A percentile compares a stretch with the other conserved stretches of the same genome.
These are phyloP conservation scores for Tetranychus urticae DNA, from an alignment of 1,140 invertebrate species.

Conservation along the genomic window DNA sequence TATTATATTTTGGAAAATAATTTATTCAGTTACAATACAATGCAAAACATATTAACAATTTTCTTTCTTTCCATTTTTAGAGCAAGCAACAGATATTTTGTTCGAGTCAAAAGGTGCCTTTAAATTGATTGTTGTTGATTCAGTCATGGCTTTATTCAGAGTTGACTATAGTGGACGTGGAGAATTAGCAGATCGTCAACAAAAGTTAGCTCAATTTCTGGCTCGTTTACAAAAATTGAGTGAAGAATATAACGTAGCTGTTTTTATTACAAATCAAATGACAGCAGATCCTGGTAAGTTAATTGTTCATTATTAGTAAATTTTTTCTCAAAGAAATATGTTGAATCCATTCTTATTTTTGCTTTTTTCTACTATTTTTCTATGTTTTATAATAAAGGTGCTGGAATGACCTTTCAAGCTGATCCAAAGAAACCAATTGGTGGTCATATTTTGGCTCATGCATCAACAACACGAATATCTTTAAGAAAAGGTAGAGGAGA, in stretches of 20 bases:
- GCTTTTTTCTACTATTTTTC: neutral
- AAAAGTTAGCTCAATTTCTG: slow-evolving; percentile 50
- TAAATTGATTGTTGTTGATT: slow-evolving; percentile 40
- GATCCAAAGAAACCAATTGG: slow-evolving; percentile 60
- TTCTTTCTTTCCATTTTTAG: neutral
- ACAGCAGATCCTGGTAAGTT: slow-evolving; percentile 41
- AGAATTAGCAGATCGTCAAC: slow-evolving; percentile 51
- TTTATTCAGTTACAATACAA: neutral
- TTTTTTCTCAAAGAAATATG: slow-evolving; percentile 27
- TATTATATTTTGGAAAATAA: neutral
- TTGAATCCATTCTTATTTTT: neutral
- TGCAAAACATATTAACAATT: neutral
- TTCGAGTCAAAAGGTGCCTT: slow-evolving; percentile 54
- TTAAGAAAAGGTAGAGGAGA: slow-evolving; percentile 47
- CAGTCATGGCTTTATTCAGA: slow-evolving; percentile 53
- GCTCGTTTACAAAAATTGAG: slow-evolving; percentile 49
- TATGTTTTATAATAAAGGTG: neutral
- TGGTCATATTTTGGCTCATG: slow-evolving; percentile 55
- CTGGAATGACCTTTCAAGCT: slow-evolving; percentile 26
- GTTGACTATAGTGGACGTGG: slow-evolving; percentile 53
- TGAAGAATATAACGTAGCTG: slow-evolving; percentile 59
- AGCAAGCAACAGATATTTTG: slow-evolving; percentile 52
- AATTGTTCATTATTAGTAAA: slow-evolving; percentile 42
- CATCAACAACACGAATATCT: slow-evolving; percentile 45
- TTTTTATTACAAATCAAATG: slow-evolving; percentile 67